phyloP scores from a whole-genome alignment of 2,113 vertebrate species.

The Festucalex cinctus region DNA sequence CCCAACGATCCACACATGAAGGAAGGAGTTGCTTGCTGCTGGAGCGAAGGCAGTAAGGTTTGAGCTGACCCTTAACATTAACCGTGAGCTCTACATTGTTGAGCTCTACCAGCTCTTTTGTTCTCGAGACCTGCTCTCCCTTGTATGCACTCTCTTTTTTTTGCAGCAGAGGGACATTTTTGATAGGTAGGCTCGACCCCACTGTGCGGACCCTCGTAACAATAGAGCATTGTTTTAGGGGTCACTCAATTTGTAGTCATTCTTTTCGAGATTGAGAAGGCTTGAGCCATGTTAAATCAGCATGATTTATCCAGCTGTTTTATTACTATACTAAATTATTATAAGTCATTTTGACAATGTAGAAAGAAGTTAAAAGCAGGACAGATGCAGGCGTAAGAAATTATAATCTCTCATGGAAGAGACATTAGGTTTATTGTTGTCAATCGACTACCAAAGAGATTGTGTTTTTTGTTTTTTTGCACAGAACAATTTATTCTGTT shows the following conservation, averaged over 20 bases:
- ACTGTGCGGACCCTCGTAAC: conserved; percentile 35
- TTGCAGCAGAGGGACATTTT: conserved; percentile 46
- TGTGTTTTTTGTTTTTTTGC: no score
- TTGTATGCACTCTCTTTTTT: conserved; percentile 16
- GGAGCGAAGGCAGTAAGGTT: conserved; percentile 3
- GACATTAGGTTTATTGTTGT: no score
- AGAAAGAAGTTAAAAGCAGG: neutral
- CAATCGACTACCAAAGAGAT: no score
- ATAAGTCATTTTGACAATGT: neutral
- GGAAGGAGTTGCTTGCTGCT: conserved; percentile 8
- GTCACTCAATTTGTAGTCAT: conserved; percentile 1
- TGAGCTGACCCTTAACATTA: conserved; percentile 40
- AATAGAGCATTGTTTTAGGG: conserved; percentile 60
- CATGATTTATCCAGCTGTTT: conserved; percentile 28
- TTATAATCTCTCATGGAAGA: no score
- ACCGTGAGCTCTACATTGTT: conserved; percentile 35
- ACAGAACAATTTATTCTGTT: no score
- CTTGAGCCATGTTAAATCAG: conserved; percentile 29
- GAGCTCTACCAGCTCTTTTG: conserved; percentile 44
- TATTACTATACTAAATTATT: conserved; percentile 17
- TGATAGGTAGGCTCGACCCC: conserved; percentile 35
- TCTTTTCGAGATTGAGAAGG: conserved; percentile 22
- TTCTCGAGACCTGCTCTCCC: conserved; percentile 47
- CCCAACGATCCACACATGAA: conserved; percentile 26
- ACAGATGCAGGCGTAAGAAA: no score